These are phyloP conservation scores for Taenaris catops DNA, from an alignment of 2,888 invertebrate genomes.

Conservation along the genomic window DNA sequence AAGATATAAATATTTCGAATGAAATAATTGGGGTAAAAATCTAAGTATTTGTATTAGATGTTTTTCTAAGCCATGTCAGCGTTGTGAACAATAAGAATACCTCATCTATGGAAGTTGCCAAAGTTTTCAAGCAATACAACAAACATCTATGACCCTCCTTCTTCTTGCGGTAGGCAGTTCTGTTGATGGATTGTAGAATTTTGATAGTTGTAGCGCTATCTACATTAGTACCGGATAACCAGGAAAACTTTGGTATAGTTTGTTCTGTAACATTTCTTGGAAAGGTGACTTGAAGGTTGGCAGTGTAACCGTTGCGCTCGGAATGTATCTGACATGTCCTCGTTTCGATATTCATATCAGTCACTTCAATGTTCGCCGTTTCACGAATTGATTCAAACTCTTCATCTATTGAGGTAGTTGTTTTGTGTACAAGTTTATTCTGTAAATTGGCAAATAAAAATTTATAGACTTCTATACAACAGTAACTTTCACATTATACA, in stretches of 20 bases:
- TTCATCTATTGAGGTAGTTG: constrained; percentile 61
- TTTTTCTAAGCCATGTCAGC: too few species aligned
- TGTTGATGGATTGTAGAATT: constrained; percentile 89
- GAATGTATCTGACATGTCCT: constrained; percentile 81
- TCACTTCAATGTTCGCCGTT: constrained; percentile 73
- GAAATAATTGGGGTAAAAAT: too few species aligned
- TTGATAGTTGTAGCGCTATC: constrained; percentile 86
- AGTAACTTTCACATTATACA: too few species aligned
- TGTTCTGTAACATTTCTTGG: constrained; percentile 72
- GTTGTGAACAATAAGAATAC: too few species aligned
- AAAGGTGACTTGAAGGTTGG: constrained; percentile 80
- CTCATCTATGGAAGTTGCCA: constrained; percentile 71
- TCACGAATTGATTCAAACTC: constrained; percentile 74
- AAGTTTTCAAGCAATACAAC: constrained; percentile 87
- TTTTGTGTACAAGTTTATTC: constrained; percentile 55
- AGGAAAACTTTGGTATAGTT: constrained; percentile 71
- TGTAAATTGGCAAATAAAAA: constrained; percentile 24
- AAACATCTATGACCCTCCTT: constrained; percentile 92
- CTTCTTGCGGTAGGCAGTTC: constrained; percentile 90
- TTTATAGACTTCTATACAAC: too few species aligned
- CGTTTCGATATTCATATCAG: constrained; percentile 79
- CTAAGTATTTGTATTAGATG: too few species aligned
- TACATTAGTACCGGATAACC: constrained; percentile 78
- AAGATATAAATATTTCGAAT: too few species aligned
- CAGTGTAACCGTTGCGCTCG: constrained; percentile 71